Evolutionary conservation across 2,888 invertebrate genomes (phyloP).

Genomic region (Diarsia dahlii): DNA sequence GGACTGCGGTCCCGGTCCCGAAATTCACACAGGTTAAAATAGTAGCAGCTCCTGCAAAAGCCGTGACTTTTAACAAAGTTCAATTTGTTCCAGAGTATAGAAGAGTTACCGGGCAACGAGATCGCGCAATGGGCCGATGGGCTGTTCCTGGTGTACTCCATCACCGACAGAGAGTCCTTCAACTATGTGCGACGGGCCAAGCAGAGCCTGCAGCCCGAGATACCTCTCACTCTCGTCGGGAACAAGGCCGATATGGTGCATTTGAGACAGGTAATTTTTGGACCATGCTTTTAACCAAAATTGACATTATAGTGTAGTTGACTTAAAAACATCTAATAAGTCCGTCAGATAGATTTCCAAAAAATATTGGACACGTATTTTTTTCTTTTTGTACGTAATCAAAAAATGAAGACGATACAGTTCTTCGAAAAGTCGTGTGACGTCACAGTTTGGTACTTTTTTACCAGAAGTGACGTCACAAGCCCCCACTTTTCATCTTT

Average conservation of each 20-base stretch:
- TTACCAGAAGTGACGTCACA: no score
- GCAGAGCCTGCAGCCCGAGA: constrained; percentile 92
- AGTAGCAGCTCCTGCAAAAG: not conserved
- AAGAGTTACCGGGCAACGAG: constrained; percentile 94
- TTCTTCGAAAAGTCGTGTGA: no score
- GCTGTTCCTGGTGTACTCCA: constrained; percentile 96
- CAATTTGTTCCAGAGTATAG: constrained; percentile 90
- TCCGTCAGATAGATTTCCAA: no score
- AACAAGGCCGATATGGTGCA: constrained; percentile 98
- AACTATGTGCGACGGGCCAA: constrained; percentile 95
- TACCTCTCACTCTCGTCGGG: constrained; percentile 96
- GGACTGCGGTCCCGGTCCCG: no score
- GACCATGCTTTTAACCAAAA: no score
- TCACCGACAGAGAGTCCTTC: constrained; percentile 96
- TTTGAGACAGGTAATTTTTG: constrained; percentile 91
- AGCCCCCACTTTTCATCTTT: no score
- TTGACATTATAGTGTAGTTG: no score
- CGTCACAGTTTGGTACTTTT: no score
- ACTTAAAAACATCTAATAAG: no score
- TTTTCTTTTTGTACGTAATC: no score
- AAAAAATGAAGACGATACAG: no score
- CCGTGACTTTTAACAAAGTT: not conserved
- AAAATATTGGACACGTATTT: no score
- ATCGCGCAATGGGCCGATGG: constrained; percentile 97
- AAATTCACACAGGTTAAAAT: not conserved